Evolutionary conservation across 2,113 vertebrate genomes (phyloP).

Genomic region (Petrocephalus microphthalmus): DNA sequence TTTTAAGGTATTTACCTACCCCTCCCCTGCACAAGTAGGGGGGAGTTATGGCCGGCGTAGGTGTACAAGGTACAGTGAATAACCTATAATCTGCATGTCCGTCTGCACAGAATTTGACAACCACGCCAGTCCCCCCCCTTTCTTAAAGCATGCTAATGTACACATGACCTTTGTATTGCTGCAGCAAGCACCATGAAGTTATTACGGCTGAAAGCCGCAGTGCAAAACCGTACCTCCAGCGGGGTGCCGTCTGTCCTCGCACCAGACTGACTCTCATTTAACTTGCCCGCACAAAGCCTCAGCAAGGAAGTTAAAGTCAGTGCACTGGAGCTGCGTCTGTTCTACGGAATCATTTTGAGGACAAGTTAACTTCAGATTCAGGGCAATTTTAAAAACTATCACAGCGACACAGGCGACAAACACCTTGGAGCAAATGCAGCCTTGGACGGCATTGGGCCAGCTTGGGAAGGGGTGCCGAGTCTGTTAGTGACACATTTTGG

Average conservation of each 20-base stretch:
- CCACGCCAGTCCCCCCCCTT: background rate
- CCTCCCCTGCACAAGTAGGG: background rate
- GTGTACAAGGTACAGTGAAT: background rate
- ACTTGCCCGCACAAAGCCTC: background rate
- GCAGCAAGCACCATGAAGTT: background rate
- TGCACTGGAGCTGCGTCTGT: background rate
- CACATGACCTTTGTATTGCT: background rate
- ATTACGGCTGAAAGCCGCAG: background rate
- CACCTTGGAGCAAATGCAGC: background rate
- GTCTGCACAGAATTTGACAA: background rate
- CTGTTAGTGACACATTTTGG: background rate
- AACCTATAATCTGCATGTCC: background rate
- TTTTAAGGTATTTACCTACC: background rate
- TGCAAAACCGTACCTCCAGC: too few relatives aligned
- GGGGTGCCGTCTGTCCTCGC: too few relatives aligned
- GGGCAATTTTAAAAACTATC: background rate
- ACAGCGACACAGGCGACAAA: background rate
- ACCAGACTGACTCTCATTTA: background rate
- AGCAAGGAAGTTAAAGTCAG: background rate
- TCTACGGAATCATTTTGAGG: background rate
- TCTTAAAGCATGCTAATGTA: background rate
- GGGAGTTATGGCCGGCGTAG: background rate
- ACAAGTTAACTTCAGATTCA: background rate
- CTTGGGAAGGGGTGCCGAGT: background rate
- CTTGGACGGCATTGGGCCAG: background rate